Conservation (phyloP, 2,888 invertebrate species). For the Sphaerophoria taeniata region DNA sequence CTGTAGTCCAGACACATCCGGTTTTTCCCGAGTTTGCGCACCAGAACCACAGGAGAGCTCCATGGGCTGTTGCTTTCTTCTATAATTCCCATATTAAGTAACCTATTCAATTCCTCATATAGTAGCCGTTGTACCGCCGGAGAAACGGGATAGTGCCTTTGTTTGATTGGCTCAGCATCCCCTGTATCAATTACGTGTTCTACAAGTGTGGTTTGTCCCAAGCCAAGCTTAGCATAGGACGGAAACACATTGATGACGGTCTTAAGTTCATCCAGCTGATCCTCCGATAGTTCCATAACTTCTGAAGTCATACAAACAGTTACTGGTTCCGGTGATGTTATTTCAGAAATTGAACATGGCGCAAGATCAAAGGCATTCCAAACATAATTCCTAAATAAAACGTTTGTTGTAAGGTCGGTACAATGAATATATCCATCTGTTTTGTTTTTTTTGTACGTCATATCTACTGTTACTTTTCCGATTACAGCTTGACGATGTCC, state of each 20-base stretch:
- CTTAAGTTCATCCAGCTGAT: background rate
- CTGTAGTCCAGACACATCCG: too few species aligned
- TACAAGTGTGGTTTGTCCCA: too few species aligned
- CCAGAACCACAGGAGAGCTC: too few species aligned
- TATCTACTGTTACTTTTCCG: background rate
- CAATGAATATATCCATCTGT: background rate
- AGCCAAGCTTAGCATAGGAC: background rate
- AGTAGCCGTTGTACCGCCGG: too few species aligned
- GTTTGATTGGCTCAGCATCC: too few species aligned
- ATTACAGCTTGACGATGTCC: background rate
- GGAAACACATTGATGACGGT: background rate
- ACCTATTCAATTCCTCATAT: too few species aligned
- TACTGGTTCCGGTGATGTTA: background rate
- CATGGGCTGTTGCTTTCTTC: too few species aligned
- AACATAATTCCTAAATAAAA: background rate
- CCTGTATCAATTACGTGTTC: too few species aligned
- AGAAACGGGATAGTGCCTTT: too few species aligned
- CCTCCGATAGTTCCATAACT: background rate
- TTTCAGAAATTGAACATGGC: background rate
- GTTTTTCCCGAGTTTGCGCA: too few species aligned
- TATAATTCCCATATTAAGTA: too few species aligned
- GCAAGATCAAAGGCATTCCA: background rate
- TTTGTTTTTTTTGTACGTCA: background rate
- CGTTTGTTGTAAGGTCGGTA: background rate
- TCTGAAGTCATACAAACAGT: background rate